Evolutionary conservation across 2,113 vertebrate species (phyloP).

Genomic region (Psilopogon haemacephalus): DNA sequence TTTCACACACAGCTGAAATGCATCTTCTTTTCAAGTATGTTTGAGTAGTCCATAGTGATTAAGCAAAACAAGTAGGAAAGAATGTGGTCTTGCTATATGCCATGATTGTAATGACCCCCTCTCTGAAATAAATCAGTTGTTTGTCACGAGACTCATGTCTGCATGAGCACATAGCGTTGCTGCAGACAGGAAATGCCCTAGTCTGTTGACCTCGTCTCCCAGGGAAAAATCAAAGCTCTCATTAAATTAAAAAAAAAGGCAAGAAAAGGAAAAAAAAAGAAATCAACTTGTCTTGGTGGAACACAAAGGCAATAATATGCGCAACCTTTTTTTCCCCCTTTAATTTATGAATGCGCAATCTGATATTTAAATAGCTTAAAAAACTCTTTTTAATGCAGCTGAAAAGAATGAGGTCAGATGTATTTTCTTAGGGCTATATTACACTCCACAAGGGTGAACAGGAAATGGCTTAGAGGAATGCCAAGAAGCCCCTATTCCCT

Average conservation of each 20-base stretch:
- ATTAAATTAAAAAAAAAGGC: slow-evolving; percentile 14
- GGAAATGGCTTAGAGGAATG: slow-evolving; percentile 57
- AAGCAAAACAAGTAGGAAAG: slow-evolving; percentile 56
- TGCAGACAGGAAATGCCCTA: slow-evolving; percentile 77
- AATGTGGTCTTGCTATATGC: slow-evolving; percentile 54
- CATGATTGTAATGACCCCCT: slow-evolving; percentile 39
- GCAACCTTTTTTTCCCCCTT: not conserved
- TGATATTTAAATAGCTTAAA: slow-evolving; percentile 49
- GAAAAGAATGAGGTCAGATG: slow-evolving; percentile 50
- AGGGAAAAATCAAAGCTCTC: slow-evolving; percentile 58
- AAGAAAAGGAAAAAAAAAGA: not conserved
- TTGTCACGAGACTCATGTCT: slow-evolving; percentile 67
- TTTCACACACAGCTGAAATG: slow-evolving; percentile 54
- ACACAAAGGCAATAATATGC: slow-evolving; percentile 22
- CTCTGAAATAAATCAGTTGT: slow-evolving; percentile 69
- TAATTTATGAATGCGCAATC: slow-evolving; percentile 13
- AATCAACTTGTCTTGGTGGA: not conserved
- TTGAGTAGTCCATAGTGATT: slow-evolving; percentile 61
- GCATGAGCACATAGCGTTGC: slow-evolving; percentile 51
- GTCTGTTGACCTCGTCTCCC: slow-evolving; percentile 71
- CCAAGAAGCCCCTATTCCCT: slow-evolving; percentile 38
- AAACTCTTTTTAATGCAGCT: slow-evolving; percentile 8
- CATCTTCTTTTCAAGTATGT: slow-evolving; percentile 42
- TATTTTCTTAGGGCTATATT: slow-evolving; percentile 52
- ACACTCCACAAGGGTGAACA: slow-evolving; percentile 28